Percentiles rank a stretch among this genome's conserved stretches.
Conservation (phyloP, 2,797 vertebrate species). For the Taenioides sp. region DNA sequence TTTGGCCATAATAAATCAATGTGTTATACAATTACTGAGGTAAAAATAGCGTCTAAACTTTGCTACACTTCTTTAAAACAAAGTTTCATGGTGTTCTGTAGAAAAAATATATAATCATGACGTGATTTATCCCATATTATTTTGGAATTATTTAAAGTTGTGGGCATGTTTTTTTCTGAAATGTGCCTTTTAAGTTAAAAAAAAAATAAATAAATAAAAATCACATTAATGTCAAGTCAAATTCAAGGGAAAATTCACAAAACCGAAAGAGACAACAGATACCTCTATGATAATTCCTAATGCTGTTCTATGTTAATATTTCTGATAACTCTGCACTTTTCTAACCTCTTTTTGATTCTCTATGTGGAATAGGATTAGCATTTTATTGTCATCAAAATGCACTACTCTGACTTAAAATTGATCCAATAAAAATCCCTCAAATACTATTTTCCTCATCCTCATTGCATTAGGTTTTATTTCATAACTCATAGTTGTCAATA, state of each 20-base stretch:
- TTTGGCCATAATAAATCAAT: constrained; percentile 3
- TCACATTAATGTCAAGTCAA: constrained; percentile 27
- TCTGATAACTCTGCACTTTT: constrained; percentile 65
- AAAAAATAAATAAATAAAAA: constrained; percentile 7
- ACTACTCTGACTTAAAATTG: constrained; percentile 64
- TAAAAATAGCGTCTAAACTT: background rate
- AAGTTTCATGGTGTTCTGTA: background rate
- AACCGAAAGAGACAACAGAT: constrained; percentile 29
- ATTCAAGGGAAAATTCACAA: constrained; percentile 28
- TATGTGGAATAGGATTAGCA: constrained; percentile 59
- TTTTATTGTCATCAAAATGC: constrained; percentile 71
- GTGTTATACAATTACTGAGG: background rate
- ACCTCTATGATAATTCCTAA: constrained; percentile 26
- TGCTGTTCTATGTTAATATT: constrained; percentile 41
- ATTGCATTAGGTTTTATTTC: constrained; percentile 80
- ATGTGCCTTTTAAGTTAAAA: constrained; percentile 17
- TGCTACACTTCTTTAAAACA: background rate
- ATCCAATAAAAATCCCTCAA: constrained; percentile 76
- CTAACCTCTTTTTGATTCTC: constrained; percentile 46
- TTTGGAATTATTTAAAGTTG: too few relatives aligned
- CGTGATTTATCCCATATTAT: constrained; percentile 20
- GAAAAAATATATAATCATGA: constrained; percentile 17
- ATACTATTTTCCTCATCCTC: constrained; percentile 76
- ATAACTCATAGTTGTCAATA: constrained; percentile 81
- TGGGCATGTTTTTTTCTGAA: constrained; percentile 4